phyloP scores from a whole-genome alignment of 1,140 invertebrate genomes.

The Asobara japonica region DNA sequence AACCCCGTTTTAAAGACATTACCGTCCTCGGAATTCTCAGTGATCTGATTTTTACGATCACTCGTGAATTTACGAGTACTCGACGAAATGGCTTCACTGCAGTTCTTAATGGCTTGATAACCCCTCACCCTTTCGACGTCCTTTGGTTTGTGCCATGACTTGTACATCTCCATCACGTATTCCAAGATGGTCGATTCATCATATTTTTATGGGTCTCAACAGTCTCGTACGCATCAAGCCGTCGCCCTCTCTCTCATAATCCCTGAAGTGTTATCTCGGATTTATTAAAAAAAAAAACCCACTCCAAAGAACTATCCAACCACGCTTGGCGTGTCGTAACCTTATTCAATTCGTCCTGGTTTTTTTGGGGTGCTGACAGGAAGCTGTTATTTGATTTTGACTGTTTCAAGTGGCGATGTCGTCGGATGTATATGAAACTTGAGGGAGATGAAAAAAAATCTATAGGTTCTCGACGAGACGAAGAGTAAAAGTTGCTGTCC shows the following conservation, averaged over 20 bases:
- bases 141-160: background rate
- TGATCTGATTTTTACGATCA: conserved; percentile 29
- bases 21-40: background rate
- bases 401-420: no score
- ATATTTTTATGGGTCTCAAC: conserved; percentile 16
- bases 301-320: no score
- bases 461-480: no score
- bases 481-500: no score
- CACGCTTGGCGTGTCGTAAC: no score
- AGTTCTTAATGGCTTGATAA: conserved; percentile 33
- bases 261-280: background rate
- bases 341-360: no score
- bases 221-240: background rate
- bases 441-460: no score
- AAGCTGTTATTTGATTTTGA: no score
- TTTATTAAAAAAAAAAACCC: conserved; percentile 3
- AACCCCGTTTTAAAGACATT: background rate
- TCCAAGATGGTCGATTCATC: conserved; percentile 22
- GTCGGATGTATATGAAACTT: no score
- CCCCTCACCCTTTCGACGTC: background rate
- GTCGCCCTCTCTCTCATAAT: background rate
- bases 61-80: conserved; percentile 1
- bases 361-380: no score
- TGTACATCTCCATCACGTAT: background rate
- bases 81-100: conserved; percentile 18